Percentiles rank a stretch among this genome's conserved stretches.
Conservation (phyloP, 2,113 vertebrate genomes). For the Bos taurus region ARS-UCD2.0 NC_037336.1:33375001-33375500, state of each 20-base stretch:
- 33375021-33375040: slow-evolving; percentile 37
- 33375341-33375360: slow-evolving; percentile 60
- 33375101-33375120: neutral
- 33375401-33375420: slow-evolving; percentile 57
- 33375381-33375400: slow-evolving; percentile 68
- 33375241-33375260: neutral
- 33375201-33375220: neutral
- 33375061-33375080: neutral
- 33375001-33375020: slow-evolving; percentile 64
- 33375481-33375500: neutral
- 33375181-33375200: neutral
- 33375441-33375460: neutral
- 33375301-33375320: slow-evolving; percentile 64
- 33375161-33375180: neutral
- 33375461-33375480: neutral
- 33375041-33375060: neutral
- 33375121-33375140: neutral
- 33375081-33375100: neutral
- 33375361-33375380: slow-evolving; percentile 64
- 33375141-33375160: neutral
- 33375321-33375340: slow-evolving; percentile 71
- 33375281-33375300: slow-evolving; percentile 59
- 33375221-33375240: accelerated
- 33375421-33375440: slow-evolving; percentile 56
- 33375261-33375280: neutral